Conservation (phyloP, 2,113 vertebrate species). For the Microtus oregoni region DNA sequence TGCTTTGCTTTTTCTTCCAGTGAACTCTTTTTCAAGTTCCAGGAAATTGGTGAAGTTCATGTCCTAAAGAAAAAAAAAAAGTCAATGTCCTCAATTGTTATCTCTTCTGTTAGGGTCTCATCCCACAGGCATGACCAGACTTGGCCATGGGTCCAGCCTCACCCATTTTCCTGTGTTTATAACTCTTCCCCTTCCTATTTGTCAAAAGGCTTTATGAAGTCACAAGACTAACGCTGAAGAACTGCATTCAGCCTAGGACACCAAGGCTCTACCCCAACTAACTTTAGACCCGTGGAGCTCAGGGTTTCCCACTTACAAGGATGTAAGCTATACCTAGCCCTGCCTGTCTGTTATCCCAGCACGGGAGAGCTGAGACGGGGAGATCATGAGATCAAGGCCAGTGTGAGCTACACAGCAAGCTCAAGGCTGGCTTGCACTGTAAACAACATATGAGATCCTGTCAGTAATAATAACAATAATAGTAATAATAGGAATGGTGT, state of each 20-base stretch:
- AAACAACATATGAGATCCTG: background rate
- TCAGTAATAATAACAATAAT: background rate
- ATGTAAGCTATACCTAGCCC: background rate
- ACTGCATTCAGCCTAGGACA: background rate
- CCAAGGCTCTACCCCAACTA: background rate
- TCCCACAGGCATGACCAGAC: background rate
- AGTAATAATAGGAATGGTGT: background rate
- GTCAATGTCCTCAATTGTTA: constrained; percentile 63
- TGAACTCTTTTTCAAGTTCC: constrained; percentile 74
- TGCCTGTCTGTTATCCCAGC: background rate
- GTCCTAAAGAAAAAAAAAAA: constrained; percentile 56
- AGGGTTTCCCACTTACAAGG: background rate
- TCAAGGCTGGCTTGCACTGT: background rate
- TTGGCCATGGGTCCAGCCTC: background rate
- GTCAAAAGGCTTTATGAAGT: background rate
- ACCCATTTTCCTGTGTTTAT: background rate
- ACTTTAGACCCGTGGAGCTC: fast-evolving
- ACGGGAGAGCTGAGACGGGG: background rate
- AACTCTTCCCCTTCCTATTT: background rate
- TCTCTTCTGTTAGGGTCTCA: constrained; percentile 11
- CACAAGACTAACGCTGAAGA: background rate
- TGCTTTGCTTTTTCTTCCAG: constrained; percentile 55
- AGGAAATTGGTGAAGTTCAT: constrained; percentile 75
- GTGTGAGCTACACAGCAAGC: background rate
- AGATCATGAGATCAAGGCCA: background rate